Base-by-base conservation (phyloP, 2,113 vertebrate species). In the Actenoides lindsayi region DNA sequence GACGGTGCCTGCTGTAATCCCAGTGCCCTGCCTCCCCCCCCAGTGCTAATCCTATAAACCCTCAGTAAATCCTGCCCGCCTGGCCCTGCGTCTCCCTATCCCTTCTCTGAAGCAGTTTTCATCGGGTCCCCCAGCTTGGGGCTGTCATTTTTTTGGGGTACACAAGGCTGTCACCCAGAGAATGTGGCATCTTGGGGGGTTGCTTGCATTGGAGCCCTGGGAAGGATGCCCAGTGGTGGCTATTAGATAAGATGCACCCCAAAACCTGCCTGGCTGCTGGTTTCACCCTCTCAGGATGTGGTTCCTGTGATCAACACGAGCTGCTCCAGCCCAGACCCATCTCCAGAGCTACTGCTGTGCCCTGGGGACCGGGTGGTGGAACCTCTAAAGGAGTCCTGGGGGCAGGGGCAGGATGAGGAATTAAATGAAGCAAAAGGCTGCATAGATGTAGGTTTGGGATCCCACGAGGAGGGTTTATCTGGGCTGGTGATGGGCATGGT, bases 31-130 rank as follows among this genome's bases (percentile, higher is more conserved):
- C 85, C 68, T 93, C 83, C 77, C 81, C 83, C 79, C 56, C 1
- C n/a, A 0, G 4, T 28, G 50, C 76, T 97, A 96, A 97, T 97
- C 95, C 91, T 62, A 94, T 97, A 95, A 97, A 96, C 50, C 93
- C 76, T 64, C 10, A 0, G 88, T 41, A 97, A 97, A 94, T 94
- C 96, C 88, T 92, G 51, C 90, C 83, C 2, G 9, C 83, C 81
- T 81, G 68, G 27, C 67, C 56, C 79, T 89, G 76, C 84, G 75
- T 70, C 35, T 84, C 87, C 53, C 18, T 1, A 1, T 27, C 73
- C 13, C 81, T 51, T 35, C 79, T 70, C 83, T 6, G 4, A 67
- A 35, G 6, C 18, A 46, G 39, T 5, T 12, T 50, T 65, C 5
- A 1, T 7, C 39, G n/a, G 25, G 21, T 37, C 5, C 31, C 35